Base-by-base conservation (phyloP, 2,888 invertebrate genomes). In the Andrena fulva region DNA sequence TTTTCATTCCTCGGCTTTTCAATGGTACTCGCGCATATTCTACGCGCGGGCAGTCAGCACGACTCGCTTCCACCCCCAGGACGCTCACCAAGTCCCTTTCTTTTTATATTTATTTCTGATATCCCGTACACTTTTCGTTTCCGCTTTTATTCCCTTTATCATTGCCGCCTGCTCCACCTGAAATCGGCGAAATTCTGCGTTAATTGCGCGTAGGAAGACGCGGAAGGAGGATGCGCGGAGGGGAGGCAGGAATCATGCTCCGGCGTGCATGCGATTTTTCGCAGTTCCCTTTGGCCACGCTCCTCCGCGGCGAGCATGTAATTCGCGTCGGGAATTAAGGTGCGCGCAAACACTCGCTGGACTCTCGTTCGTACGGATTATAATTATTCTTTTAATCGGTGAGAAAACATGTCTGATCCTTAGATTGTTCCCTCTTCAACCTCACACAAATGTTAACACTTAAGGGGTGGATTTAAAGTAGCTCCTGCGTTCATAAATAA, bases 161-260 rank as follows among this genome's bases (percentile, higher is more conserved):
- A 20, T 27, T 59, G 27, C 52, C 24, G 7, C 16, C 20, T 20
- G 54, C 33, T 52, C 29, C 24, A 20, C 7, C n/a, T 54, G 16
- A 10, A 20, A n/a, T 59, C 60, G 35, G 56, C 74, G 59, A 73
- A 62, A 76, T 76, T 54, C 76, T 71, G 60, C 68, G 62, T 75
- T 86, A 86, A 86, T 86, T 80, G 73, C 29, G 63, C 63, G 67
- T 56, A 54, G 16, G 72, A 35, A 35, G 35, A 54, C 48, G 33
- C 63, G 69, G 60, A 76, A 66, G 59, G 77, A 85, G 64, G 72
- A 84, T 72, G 48, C 27, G 52, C 62, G 78, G 56, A 50, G 59
- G n/a, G 64, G 59, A 52, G 80, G 84, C 90, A 90, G 91, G 91
- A 91, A 91, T 91, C 91, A 91, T 86, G 91, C 91, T 91, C 80